Evolutionary conservation across 2,888 invertebrate species (phyloP).

Genomic region (Plebejus anna): DNA sequence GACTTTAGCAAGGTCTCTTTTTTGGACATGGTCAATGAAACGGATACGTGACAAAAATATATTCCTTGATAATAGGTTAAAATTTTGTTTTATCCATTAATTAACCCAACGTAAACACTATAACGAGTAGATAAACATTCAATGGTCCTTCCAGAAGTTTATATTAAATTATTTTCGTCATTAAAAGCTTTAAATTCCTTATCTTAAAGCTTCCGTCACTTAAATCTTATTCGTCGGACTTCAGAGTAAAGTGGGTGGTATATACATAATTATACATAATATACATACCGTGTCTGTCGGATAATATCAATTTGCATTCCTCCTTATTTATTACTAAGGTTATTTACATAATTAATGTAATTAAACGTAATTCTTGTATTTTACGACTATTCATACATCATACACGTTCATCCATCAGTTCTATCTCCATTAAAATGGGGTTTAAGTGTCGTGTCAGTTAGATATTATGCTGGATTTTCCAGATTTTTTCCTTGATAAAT

Average conservation of each 20-base stretch:
- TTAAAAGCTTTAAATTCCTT: slow-evolving; percentile 16
- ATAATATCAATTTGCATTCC: slow-evolving; percentile 20
- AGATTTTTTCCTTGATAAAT: neutral
- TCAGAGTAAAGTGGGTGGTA: slow-evolving; percentile 5
- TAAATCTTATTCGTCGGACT: slow-evolving; percentile 7
- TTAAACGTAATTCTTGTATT: slow-evolving; percentile 21
- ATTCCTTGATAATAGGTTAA: neutral
- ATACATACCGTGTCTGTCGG: neutral
- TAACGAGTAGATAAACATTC: slow-evolving; percentile 6
- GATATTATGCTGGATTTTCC: neutral
- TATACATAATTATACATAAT: neutral
- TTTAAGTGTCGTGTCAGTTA: slow-evolving; percentile 13
- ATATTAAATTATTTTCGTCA: neutral
- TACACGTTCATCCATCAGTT: slow-evolving; percentile 17
- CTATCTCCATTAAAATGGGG: slow-evolving; percentile 10
- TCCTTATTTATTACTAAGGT: slow-evolving; percentile 7
- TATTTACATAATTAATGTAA: slow-evolving; percentile 27
- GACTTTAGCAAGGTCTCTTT: too few species aligned
- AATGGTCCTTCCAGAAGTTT: neutral
- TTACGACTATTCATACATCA: slow-evolving; percentile 14
- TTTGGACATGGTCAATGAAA: neutral
- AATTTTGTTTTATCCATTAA: neutral
- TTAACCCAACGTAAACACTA: neutral
- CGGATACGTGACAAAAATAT: neutral
- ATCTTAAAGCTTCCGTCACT: neutral